These are phyloP conservation scores for Apodemia hepburni DNA, from an alignment of 2,888 invertebrate species.

Conservation along the genomic window DNA sequence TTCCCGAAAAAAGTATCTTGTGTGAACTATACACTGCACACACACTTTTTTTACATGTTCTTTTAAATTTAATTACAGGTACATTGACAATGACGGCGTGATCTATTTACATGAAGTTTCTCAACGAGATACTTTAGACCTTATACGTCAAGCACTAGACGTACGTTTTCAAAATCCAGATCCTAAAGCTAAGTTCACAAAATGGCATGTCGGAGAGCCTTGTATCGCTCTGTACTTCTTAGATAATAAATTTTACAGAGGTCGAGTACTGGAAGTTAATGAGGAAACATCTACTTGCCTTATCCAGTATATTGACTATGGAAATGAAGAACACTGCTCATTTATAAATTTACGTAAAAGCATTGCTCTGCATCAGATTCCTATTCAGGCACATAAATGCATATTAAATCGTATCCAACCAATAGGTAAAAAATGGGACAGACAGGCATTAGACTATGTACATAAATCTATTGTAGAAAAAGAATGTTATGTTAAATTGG, in stretches of 20 bases:
- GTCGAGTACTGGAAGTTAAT: constrained; percentile 71
- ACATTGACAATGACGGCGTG: constrained; percentile 66
- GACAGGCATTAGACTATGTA: constrained; percentile 80
- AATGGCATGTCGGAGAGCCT: constrained; percentile 82
- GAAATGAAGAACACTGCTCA: constrained; percentile 85
- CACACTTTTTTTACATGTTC: not conserved
- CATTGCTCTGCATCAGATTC: constrained; percentile 82
- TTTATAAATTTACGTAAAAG: constrained; percentile 80
- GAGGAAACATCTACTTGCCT: constrained; percentile 56
- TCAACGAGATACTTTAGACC: constrained; percentile 58
- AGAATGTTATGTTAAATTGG: constrained; percentile 69
- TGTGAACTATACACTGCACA: too few relatives aligned
- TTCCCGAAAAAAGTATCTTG: too few relatives aligned
- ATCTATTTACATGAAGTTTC: constrained; percentile 59
- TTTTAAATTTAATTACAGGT: constrained; percentile 42
- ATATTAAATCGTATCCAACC: constrained; percentile 65
- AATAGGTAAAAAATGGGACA: constrained; percentile 60
- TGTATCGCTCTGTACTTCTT: constrained; percentile 84
- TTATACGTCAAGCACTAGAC: constrained; percentile 73
- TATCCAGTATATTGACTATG: constrained; percentile 90
- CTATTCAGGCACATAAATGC: constrained; percentile 83
- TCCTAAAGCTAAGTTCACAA: constrained; percentile 63
- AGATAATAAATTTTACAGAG: constrained; percentile 87
- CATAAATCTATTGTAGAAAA: constrained; percentile 81
- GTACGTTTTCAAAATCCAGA: constrained; percentile 63